Evolutionary conservation across 2,797 vertebrate genomes (phyloP).

Genomic region (Cryptoblepharus egeriae): DNA sequence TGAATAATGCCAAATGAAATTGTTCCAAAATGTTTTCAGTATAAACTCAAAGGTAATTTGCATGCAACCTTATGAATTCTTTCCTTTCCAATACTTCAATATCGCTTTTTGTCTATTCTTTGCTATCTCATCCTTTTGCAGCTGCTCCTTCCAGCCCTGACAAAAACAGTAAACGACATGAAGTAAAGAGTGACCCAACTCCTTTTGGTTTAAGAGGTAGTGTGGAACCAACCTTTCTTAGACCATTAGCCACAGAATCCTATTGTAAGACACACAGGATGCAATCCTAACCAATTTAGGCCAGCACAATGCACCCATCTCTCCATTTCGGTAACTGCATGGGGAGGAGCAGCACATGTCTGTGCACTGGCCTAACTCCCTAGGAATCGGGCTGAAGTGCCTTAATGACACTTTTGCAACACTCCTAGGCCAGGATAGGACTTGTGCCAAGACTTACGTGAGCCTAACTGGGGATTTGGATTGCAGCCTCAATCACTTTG

Average conservation of each 20-base stretch:
- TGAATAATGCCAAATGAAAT: constrained; percentile 16
- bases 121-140: constrained; percentile 77
- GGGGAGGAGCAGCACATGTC: too few relatives aligned
- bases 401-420: too few relatives aligned
- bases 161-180: constrained; percentile 94
- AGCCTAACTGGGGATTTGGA: too few relatives aligned
- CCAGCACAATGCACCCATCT: too few relatives aligned
- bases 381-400: too few relatives aligned
- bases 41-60: constrained; percentile 73
- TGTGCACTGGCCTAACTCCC: too few relatives aligned
- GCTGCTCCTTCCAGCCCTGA: constrained; percentile 93
- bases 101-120: constrained; percentile 71
- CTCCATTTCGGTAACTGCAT: too few relatives aligned
- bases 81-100: constrained; percentile 67
- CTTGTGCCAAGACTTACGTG: too few relatives aligned
- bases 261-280: rapidly evolving
- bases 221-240: constrained; percentile 61
- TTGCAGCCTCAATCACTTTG: not conserved
- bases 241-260: constrained; percentile 23
- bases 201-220: constrained; percentile 97
- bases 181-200: constrained; percentile 96
- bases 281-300: too few relatives aligned
- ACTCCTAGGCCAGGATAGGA: too few relatives aligned
- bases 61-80: constrained; percentile 60
- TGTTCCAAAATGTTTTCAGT: constrained; percentile 53